Evolutionary conservation across 2,797 vertebrate species (phyloP).

Genomic region (Tapirus indicus): DNA sequence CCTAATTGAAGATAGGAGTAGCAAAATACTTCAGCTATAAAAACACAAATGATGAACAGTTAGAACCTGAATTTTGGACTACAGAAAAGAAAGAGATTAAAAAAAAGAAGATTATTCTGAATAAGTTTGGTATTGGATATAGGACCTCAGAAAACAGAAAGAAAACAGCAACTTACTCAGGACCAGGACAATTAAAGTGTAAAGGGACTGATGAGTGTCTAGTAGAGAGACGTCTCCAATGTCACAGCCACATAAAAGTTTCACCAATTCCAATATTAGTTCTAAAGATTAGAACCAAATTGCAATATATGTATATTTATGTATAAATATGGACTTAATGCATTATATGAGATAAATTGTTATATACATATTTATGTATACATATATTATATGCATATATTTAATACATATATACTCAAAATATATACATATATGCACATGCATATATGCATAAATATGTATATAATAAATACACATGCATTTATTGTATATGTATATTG

Average conservation of each 20-base stretch:
- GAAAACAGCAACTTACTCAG: background rate
- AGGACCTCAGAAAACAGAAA: background rate
- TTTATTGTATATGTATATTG: background rate
- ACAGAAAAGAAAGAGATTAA: background rate
- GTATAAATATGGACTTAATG: background rate
- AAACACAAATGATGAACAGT: background rate
- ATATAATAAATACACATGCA: background rate
- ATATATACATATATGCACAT: background rate
- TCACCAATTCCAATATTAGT: background rate
- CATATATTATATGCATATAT: background rate
- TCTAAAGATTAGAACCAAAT: constrained; percentile 10
- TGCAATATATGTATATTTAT: background rate
- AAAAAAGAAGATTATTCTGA: background rate
- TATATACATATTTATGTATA: background rate
- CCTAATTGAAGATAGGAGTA: background rate
- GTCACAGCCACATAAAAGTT: background rate
- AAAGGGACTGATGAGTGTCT: background rate
- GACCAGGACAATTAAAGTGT: background rate
- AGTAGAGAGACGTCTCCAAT: background rate
- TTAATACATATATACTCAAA: background rate
- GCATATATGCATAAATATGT: background rate
- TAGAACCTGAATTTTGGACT: background rate
- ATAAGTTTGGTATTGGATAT: background rate
- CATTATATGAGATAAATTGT: background rate
- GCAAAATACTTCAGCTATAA: constrained; percentile 13